Base-by-base conservation (phyloP, 2,888 invertebrate genomes). In the Brachyptera risi region DNA sequence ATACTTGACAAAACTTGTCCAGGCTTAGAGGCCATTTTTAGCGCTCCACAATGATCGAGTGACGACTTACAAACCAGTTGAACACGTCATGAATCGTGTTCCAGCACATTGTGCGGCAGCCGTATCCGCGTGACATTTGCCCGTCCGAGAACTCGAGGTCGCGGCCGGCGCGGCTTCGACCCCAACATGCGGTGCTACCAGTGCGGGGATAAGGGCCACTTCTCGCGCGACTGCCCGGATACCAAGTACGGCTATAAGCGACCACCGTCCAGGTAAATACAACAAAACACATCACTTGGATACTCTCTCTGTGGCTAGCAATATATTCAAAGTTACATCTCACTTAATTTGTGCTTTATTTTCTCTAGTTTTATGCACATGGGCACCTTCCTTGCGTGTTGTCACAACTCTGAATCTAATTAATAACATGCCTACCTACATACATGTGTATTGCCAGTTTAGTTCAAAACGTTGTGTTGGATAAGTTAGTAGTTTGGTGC, bases 121-220 rank as follows among this genome's bases (percentile, higher is more conserved):
- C 73, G 80, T 54, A 77, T 82, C 59, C 73, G 80, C 40, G 80
- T 81, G 23, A 78, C 79, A 1, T 75, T 78, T 69, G 83, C 83
- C 13, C 73, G 80, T 62, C 82, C 79, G 3, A 69, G 79, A 54
- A 78, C 78, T 27, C 69, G 77, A 51, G 79, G 78, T 15, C 74
- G 75, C 13, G 77, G 78, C 3, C 69, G 78, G 38, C 69, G 78
- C 49, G 77, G 77, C 61, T 81, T 79, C 71, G 80, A 80, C 68
- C 79, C 79, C 50, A 79, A 79, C 67, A 76, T 81, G 75, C 70
- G 81, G 37, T 82, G 82, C 70, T 82, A 82, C 69, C 79, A 80
- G 68, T 82, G 82, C 69, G 82, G 82, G 13, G 79, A 79, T 65
- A 74, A 76, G 35, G 82, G 82, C 9, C 82, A 82, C 68, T 82